A percentile compares a stretch with the other conserved stretches of the same genome.
Conservation (phyloP, 2,797 vertebrate species). For the Amblyraja radiata region DNA sequence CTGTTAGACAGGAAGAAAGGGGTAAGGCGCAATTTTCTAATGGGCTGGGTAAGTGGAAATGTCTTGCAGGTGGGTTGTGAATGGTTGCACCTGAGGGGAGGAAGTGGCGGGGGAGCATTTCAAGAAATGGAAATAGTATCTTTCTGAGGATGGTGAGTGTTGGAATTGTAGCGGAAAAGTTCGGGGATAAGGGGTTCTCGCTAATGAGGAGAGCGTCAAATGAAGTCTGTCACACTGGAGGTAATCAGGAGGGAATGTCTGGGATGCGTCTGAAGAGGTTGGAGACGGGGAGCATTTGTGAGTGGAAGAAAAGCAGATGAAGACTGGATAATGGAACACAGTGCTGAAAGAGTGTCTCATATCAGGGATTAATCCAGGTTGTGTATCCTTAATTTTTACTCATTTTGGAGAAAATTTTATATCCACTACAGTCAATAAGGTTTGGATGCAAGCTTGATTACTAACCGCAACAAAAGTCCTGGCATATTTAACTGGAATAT, state of each 20-base stretch:
- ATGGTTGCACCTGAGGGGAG: too few relatives aligned
- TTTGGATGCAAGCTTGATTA: background rate
- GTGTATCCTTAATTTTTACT: conserved; percentile 26
- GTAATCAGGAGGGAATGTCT: background rate
- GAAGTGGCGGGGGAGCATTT: too few relatives aligned
- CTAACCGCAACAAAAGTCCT: background rate
- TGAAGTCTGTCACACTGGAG: background rate
- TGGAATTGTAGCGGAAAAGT: too few relatives aligned
- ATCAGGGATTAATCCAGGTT: conserved; percentile 28
- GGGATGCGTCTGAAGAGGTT: background rate
- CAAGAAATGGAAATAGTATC: too few relatives aligned
- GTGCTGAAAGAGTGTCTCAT: background rate
- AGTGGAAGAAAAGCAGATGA: too few relatives aligned
- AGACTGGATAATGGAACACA: background rate
- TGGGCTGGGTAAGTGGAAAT: too few relatives aligned
- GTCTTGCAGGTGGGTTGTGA: too few relatives aligned
- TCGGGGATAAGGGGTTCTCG: background rate
- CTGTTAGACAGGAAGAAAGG: too few relatives aligned
- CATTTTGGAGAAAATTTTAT: conserved; percentile 33
- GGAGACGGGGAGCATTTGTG: background rate
- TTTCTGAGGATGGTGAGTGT: too few relatives aligned
- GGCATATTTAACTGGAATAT: background rate
- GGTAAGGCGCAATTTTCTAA: too few relatives aligned
- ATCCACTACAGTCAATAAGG: conserved; percentile 4
- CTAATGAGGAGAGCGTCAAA: background rate